Conservation (phyloP, 35 echinoderm and acorn worm species). For the Strongylocentrotus purpuratus region DNA sequence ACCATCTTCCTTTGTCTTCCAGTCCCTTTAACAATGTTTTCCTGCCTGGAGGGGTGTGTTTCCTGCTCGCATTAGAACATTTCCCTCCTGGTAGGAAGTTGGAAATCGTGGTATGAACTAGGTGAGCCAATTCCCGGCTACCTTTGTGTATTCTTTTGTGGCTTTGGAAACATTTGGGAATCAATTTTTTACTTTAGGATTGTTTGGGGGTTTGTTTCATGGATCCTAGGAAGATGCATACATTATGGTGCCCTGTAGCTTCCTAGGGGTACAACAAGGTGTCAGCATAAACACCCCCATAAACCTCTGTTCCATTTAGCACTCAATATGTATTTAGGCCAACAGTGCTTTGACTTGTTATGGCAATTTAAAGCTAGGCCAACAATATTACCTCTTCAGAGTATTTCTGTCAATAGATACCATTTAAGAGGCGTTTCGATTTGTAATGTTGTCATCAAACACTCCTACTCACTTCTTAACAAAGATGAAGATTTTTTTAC, state of each 20-base stretch:
- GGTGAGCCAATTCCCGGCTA: not conserved
- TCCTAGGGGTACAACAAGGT: not conserved
- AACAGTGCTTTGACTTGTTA: not conserved
- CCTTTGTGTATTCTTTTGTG: not conserved
- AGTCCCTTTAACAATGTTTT: not conserved
- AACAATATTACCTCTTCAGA: not conserved
- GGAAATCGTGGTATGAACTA: not conserved
- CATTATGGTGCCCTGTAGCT: not conserved
- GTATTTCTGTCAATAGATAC: not conserved
- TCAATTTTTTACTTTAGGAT: not conserved
- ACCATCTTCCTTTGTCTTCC: not conserved
- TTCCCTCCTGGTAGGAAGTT: not conserved
- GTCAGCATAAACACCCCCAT: not conserved
- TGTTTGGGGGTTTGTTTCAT: not conserved
- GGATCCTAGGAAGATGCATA: not conserved
- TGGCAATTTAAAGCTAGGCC: not conserved
- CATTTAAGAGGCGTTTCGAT: not conserved
- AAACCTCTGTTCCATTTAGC: not conserved
- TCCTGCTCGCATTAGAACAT: not conserved
- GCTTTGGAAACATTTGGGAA: not conserved
- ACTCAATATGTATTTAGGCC: not conserved
- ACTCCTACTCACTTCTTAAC: not conserved
- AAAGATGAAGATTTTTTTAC: not conserved
- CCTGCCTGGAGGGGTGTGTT: slow-evolving; percentile 5
- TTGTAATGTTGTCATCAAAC: not conserved